A percentile compares a stretch with the other conserved stretches of the same genome.
These are phyloP conservation scores for Mastomys natalensis DNA, from an alignment of 2,113 vertebrate genomes.

Conservation along the genomic window DNA sequence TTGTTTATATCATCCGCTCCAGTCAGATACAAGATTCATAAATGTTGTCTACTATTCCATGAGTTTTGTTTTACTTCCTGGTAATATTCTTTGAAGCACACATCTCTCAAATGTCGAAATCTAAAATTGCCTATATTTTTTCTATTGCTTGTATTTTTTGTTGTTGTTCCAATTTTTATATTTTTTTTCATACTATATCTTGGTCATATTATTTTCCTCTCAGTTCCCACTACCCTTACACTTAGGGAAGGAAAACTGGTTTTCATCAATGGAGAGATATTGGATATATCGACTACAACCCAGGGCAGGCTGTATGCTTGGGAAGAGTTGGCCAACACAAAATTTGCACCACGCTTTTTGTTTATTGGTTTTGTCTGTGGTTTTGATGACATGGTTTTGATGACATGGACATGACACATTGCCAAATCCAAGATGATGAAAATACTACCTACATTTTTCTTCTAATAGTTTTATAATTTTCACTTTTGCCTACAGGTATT, in stretches of 20 bases:
- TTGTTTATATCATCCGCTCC: background rate
- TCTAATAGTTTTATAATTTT: background rate
- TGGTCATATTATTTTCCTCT: background rate
- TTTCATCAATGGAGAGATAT: background rate
- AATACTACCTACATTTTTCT: background rate
- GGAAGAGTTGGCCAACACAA: background rate
- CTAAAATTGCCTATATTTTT: background rate
- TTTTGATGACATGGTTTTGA: background rate
- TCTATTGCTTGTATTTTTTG: background rate
- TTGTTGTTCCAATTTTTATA: background rate
- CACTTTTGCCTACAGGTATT: background rate
- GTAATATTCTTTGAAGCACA: slow-evolving; percentile 7
- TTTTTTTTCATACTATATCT: background rate
- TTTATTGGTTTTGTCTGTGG: background rate
- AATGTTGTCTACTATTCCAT: slow-evolving; percentile 15
- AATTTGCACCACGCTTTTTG: background rate
- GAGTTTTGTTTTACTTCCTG: background rate
- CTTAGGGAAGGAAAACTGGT: background rate
- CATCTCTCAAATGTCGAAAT: slow-evolving; percentile 19
- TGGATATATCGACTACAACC: background rate
- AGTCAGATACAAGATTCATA: slow-evolving; percentile 32
- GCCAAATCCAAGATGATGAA: slow-evolving; percentile 8
- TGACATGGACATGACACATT: background rate
- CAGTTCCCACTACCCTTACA: background rate
- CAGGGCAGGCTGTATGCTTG: no score